These are phyloP conservation scores for Glandiceps talaboti DNA, from an alignment of 53 echinoderm and acorn worm genomes.

Conservation along the genomic window DNA sequence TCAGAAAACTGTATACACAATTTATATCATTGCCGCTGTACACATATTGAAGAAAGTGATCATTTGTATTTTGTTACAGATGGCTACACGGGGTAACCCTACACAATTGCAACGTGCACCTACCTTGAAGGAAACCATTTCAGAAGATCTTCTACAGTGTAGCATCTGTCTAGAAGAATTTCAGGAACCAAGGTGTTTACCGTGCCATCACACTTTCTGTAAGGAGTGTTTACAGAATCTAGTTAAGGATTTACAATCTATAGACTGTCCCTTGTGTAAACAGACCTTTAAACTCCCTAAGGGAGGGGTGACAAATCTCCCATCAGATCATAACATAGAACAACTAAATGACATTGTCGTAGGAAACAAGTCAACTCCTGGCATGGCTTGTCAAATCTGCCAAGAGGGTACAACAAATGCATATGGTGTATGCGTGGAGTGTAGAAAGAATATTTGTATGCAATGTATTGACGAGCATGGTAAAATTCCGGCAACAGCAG, in stretches of 20 bases:
- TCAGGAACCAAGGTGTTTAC: not conserved
- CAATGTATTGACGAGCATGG: not conserved
- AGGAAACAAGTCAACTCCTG: not conserved
- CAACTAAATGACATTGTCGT: not conserved
- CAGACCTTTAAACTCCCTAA: not conserved
- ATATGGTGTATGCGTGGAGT: not conserved
- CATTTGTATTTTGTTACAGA: too few relatives aligned
- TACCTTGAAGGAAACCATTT: not conserved
- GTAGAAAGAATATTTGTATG: not conserved
- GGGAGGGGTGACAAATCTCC: not conserved
- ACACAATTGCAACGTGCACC: not conserved
- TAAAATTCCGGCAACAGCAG: not conserved
- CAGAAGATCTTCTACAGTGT: not conserved
- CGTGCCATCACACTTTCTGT: not conserved
- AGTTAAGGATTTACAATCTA: not conserved
- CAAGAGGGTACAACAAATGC: not conserved
- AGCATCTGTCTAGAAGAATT: not conserved
- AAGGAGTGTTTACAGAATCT: not conserved
- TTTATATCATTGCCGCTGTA: too few relatives aligned
- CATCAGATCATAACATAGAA: not conserved
- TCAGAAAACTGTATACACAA: too few relatives aligned
- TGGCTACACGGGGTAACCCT: not conserved
- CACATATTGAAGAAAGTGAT: too few relatives aligned
- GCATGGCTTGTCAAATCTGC: not conserved
- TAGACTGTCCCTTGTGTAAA: not conserved